These are phyloP conservation scores for Xylophagus ater DNA, from an alignment of 2,888 invertebrate species.

Conservation along the genomic window DNA sequence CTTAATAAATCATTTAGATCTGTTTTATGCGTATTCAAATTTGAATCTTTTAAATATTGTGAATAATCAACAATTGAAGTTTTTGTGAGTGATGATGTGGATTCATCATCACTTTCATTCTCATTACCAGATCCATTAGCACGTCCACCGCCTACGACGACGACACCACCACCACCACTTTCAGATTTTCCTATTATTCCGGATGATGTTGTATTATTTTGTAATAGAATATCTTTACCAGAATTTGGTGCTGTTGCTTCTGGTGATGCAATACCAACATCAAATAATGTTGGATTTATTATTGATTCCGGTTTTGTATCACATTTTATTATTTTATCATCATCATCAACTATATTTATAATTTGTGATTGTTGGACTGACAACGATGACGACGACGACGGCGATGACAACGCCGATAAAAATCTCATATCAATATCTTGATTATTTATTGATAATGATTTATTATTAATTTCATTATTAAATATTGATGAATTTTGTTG, in stretches of 20 bases:
- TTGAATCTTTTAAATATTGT: slow-evolving; percentile 38
- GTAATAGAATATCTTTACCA: no score
- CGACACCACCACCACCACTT: no score
- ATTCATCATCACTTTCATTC: no score
- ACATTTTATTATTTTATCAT: no score
- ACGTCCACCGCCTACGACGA: no score
- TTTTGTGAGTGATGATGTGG: no score
- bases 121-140: no score
- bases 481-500: not conserved
- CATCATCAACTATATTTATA: no score
- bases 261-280: slow-evolving; percentile 19
- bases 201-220: no score
- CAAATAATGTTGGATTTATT: no score
- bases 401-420: slow-evolving; percentile 16
- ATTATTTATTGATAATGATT: slow-evolving; percentile 9
- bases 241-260: slow-evolving; percentile 37
- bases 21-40: slow-evolving; percentile 28
- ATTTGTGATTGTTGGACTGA: slow-evolving; percentile 3
- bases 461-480: slow-evolving; percentile 12
- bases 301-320: no score
- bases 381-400: not conserved
- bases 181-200: no score
- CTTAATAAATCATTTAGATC: slow-evolving; percentile 24
- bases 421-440: slow-evolving; percentile 31
- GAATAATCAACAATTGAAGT: slow-evolving; percentile 32